These are phyloP conservation scores for Pachypsylla venusta DNA, from an alignment of 1,140 invertebrate species.

Conservation along the genomic window DNA sequence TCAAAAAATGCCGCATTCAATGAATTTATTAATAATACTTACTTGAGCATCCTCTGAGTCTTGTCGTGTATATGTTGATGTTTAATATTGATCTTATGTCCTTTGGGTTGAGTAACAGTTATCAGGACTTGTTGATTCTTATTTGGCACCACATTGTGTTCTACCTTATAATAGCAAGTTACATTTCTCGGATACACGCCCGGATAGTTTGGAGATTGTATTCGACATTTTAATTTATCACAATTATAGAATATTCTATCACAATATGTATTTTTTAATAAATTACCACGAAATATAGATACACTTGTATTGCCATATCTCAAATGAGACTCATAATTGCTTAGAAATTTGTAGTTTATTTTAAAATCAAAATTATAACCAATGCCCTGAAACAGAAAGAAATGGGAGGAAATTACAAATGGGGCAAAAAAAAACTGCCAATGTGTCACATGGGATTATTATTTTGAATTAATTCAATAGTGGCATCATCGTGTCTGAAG, in stretches of 20 bases:
- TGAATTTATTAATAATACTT: conserved; percentile 26
- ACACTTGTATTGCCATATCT: conserved; percentile 57
- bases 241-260: conserved; percentile 58
- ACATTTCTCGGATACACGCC: conserved; percentile 72
- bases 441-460: too few species aligned
- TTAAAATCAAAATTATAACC: conserved; percentile 71
- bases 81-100: conserved; percentile 64
- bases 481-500: too few species aligned
- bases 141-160: conserved; percentile 47
- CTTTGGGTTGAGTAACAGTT: conserved; percentile 53
- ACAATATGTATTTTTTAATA: conserved; percentile 56
- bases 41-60: conserved; percentile 56
- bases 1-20: too few species aligned
- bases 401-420: too few species aligned
- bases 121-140: conserved; percentile 54
- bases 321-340: conserved; percentile 51
- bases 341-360: conserved; percentile 64
- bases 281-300: conserved; percentile 50
- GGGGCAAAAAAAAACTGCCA: too few species aligned
- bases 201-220: conserved; percentile 73
- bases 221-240: conserved; percentile 43
- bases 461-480: too few species aligned
- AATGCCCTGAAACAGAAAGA: conserved; percentile 39
- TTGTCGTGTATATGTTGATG: conserved; percentile 60
- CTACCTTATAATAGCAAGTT: conserved; percentile 62